These are phyloP conservation scores for Malthinus flaveolus DNA, from an alignment of 2,888 invertebrate genomes.

Conservation along the genomic window DNA sequence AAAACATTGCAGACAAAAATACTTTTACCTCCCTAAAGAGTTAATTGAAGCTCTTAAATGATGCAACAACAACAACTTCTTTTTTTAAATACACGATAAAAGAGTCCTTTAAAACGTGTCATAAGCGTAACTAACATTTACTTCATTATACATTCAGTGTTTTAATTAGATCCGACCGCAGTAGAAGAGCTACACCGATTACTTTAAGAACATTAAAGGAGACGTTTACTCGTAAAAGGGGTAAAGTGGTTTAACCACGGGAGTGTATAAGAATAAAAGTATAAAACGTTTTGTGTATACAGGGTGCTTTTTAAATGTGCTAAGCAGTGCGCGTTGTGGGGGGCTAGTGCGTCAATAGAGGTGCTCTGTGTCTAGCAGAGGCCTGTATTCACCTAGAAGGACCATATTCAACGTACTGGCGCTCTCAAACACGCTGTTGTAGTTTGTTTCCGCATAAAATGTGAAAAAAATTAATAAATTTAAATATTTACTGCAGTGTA, in stretches of 20 bases:
- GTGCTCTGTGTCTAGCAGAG: too few species aligned
- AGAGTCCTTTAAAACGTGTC: conserved; percentile 1
- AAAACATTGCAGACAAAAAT: background rate
- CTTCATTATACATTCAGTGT: conserved; percentile 36
- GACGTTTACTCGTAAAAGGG: conserved; percentile 28
- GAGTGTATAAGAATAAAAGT: too few species aligned
- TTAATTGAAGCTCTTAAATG: background rate
- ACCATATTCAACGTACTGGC: too few species aligned
- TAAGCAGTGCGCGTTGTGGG: too few species aligned
- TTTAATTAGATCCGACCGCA: conserved; percentile 34
- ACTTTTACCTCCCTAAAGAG: background rate
- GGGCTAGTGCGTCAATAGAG: too few species aligned
- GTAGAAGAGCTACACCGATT: conserved; percentile 31
- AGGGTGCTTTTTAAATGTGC: too few species aligned
- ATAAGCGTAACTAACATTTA: conserved; percentile 31
- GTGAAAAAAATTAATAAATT: too few species aligned
- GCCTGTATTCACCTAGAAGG: too few species aligned
- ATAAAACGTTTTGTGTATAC: too few species aligned
- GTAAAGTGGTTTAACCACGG: conserved; percentile 21
- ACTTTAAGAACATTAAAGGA: conserved; percentile 20
- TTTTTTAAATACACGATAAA: background rate
- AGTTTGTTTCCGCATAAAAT: too few species aligned
- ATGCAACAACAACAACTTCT: background rate
- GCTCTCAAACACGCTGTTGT: too few species aligned
- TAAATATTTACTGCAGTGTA: too few species aligned